Percentiles rank a stretch among this genome's conserved stretches.
Evolutionary conservation across 2,113 vertebrate genomes (phyloP).

Genomic region (Melanostigma gelatinosum): DNA sequence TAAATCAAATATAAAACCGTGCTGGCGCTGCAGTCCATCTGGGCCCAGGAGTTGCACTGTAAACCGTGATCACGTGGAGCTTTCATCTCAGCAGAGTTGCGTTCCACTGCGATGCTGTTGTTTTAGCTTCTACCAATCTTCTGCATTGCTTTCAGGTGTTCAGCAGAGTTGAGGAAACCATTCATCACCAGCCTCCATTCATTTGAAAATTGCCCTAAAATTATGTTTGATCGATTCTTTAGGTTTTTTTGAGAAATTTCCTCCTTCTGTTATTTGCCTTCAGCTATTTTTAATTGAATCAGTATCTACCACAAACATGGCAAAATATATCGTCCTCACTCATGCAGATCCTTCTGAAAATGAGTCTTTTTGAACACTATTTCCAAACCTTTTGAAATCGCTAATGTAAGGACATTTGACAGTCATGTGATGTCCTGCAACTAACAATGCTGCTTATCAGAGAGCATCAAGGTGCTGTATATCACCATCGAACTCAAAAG

Average conservation of each 20-base stretch:
- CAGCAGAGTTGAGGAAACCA: background rate
- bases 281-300: no score
- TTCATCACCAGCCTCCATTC: background rate
- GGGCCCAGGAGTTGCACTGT: conserved; percentile 55
- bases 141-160: background rate
- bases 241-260: background rate
- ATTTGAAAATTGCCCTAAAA: conserved; percentile 3
- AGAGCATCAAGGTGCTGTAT: background rate
- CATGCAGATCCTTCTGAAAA: background rate
- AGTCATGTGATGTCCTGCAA: background rate
- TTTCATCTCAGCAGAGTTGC: conserved; percentile 34
- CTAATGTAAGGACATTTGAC: background rate
- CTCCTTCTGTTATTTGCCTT: background rate
- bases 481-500: background rate
- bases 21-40: conserved; percentile 44
- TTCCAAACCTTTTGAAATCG: background rate
- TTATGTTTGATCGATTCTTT: background rate
- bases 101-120: conserved; percentile 32
- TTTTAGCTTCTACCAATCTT: conserved; percentile 21
- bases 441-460: background rate
- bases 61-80: conserved; percentile 52
- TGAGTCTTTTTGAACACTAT: background rate
- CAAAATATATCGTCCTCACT: background rate
- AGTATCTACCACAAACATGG: background rate
- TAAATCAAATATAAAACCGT: conserved; percentile 65